These are phyloP conservation scores for Myotis planiceps DNA, from an alignment of 2,797 vertebrate species.

Conservation along the genomic window DNA sequence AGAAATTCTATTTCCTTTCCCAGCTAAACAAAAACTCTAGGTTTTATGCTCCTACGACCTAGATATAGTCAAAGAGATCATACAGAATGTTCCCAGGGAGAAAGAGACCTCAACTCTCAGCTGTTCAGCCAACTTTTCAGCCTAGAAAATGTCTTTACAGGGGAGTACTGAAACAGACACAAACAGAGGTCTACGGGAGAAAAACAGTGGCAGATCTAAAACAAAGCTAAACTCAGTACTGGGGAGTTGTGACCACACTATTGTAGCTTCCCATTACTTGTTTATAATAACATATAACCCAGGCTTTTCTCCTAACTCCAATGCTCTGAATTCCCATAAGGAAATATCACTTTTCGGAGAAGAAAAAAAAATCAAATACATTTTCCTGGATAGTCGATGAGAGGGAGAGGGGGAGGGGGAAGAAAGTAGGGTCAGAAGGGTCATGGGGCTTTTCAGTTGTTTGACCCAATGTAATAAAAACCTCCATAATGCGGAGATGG, in stretches of 20 bases:
- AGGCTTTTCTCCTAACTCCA: conserved; percentile 51
- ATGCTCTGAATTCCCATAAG: conserved; percentile 74
- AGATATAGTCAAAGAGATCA: conserved; percentile 71
- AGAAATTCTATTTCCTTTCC: conserved; percentile 18
- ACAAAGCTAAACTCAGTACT: not conserved
- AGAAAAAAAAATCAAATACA: conserved; percentile 61
- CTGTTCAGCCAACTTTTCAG: conserved; percentile 36
- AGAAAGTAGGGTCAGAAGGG: conserved; percentile 10
- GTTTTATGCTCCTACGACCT: conserved; percentile 35
- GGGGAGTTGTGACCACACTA: not conserved
- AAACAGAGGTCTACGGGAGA: conserved; percentile 57
- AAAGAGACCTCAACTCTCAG: conserved; percentile 56
- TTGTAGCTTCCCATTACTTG: conserved; percentile 50
- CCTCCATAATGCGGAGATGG: conserved; percentile 3
- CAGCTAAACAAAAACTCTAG: conserved; percentile 55
- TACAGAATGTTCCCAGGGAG: conserved; percentile 37
- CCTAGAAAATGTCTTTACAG: conserved; percentile 53
- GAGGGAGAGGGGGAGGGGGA: not conserved
- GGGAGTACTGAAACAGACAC: conserved; percentile 53
- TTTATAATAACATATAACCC: conserved; percentile 65
- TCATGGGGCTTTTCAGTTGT: not conserved
- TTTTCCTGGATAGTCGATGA: conserved; percentile 52
- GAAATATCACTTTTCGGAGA: conserved; percentile 74
- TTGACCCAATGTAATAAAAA: conserved; percentile 33
- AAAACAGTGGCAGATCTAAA: conserved; percentile 40